Conservation (phyloP, 1,140 invertebrate species). For the Euborellia annulipes region DNA sequence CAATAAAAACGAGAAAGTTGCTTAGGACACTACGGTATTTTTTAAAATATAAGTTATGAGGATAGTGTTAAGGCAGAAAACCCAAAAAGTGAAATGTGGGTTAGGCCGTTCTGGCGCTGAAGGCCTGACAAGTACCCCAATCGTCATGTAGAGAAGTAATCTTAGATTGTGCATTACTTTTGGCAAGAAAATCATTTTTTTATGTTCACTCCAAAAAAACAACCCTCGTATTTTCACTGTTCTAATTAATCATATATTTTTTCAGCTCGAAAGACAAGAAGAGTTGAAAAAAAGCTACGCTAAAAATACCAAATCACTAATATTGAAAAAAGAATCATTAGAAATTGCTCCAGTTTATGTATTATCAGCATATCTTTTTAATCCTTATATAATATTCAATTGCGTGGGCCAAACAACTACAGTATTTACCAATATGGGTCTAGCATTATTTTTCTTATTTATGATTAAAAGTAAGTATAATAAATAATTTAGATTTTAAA, state of each 20-base stretch:
- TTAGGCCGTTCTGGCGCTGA: too few species aligned
- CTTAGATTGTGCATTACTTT: too few species aligned
- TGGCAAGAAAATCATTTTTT: too few species aligned
- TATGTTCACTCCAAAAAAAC: too few species aligned
- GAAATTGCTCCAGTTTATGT: constrained; percentile 45
- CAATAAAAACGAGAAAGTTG: too few species aligned
- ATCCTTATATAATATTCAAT: constrained; percentile 78
- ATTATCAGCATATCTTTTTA: constrained; percentile 72
- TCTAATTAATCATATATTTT: constrained; percentile 14
- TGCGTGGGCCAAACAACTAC: constrained; percentile 85
- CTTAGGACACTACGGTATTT: too few species aligned
- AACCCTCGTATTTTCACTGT: too few species aligned
- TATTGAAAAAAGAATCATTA: constrained; percentile 38
- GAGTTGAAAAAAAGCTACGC: constrained; percentile 31
- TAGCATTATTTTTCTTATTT: constrained; percentile 49
- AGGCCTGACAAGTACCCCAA: too few species aligned
- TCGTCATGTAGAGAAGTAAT: too few species aligned
- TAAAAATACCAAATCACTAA: constrained; percentile 36
- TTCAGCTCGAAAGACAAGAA: constrained; percentile 19
- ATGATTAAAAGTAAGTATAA: constrained; percentile 43
- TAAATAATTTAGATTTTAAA: not conserved
- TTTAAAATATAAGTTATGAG: too few species aligned
- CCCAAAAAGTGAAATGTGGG: too few species aligned
- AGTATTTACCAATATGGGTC: constrained; percentile 72
- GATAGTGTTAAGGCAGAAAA: too few species aligned